phyloP scores from a whole-genome alignment of 2,797 vertebrate genomes.

The Esox masquinongy region DNA sequence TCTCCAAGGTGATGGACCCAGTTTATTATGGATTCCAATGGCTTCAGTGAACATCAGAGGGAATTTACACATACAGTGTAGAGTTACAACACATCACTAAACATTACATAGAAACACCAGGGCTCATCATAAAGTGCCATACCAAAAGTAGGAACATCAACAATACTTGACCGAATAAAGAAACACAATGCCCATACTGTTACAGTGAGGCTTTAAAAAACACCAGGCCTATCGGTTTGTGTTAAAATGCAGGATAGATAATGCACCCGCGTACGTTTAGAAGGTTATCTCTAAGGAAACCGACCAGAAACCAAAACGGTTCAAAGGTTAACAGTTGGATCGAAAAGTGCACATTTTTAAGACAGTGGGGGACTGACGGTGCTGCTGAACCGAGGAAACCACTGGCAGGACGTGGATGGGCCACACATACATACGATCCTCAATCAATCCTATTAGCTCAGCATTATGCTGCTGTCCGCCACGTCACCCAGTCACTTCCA shows the following conservation, averaged over 20 bases:
- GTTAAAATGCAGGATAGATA: conserved; percentile 22
- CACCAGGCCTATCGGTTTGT: conserved; percentile 28
- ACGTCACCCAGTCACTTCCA: neutral
- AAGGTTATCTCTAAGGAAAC: conserved; percentile 13
- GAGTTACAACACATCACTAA: conserved; percentile 25
- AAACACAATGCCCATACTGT: neutral
- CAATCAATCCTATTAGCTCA: neutral
- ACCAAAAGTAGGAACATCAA: conserved; percentile 5
- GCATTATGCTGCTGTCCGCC: neutral
- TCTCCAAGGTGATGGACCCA: conserved; percentile 12
- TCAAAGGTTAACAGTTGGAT: conserved; percentile 16
- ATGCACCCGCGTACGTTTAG: conserved; percentile 1
- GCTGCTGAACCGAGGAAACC: neutral
- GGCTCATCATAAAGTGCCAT: neutral
- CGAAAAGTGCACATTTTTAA: conserved; percentile 43
- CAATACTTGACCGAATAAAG: neutral
- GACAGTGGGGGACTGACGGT: neutral
- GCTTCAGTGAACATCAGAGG: conserved; percentile 20
- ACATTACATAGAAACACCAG: conserved; percentile 3
- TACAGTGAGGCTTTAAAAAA: conserved; percentile 10
- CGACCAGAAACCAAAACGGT: conserved; percentile 18
- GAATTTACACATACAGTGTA: neutral
- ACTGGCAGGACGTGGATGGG: neutral
- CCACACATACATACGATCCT: neutral
- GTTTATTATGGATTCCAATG: conserved; percentile 42